phyloP scores from a whole-genome alignment of 2,888 invertebrate species.

The Lithophane ornitopus region DNA sequence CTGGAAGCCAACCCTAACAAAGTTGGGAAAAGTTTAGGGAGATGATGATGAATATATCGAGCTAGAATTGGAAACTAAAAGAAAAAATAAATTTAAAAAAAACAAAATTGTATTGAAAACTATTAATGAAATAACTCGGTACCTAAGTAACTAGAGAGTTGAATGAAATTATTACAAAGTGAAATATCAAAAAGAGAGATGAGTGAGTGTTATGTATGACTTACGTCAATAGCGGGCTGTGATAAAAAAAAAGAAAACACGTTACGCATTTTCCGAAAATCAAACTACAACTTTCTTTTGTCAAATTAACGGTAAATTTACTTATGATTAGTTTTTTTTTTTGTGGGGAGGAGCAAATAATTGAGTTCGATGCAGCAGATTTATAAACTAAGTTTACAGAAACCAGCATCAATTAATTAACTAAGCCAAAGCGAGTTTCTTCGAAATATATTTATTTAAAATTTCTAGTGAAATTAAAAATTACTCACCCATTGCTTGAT shows the following conservation, averaged over 20 bases:
- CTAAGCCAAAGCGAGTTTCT: not conserved
- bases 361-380: not conserved
- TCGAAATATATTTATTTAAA: not conserved
- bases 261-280: not conserved
- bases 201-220: not conserved
- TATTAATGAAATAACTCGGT: not conserved
- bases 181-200: not conserved
- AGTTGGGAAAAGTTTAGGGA: not conserved
- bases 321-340: not conserved
- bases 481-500: conserved; percentile 86
- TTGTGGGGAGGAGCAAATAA: not conserved
- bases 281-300: not conserved
- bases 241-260: conserved; percentile 19
- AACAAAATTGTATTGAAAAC: too few relatives aligned
- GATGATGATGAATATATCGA: not conserved
- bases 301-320: not conserved
- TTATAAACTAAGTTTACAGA: not conserved
- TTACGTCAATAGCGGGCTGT: conserved; percentile 38
- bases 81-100: not conserved
- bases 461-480: not conserved
- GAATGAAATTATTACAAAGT: not conserved
- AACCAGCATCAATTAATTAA: not conserved
- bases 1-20: not conserved
- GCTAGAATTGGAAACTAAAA: not conserved
- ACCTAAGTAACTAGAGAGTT: not conserved